A percentile compares a stretch with the other conserved stretches of the same genome.
Conservation (phyloP, 2,113 vertebrate genomes). For the Archilochus colubris region DNA sequence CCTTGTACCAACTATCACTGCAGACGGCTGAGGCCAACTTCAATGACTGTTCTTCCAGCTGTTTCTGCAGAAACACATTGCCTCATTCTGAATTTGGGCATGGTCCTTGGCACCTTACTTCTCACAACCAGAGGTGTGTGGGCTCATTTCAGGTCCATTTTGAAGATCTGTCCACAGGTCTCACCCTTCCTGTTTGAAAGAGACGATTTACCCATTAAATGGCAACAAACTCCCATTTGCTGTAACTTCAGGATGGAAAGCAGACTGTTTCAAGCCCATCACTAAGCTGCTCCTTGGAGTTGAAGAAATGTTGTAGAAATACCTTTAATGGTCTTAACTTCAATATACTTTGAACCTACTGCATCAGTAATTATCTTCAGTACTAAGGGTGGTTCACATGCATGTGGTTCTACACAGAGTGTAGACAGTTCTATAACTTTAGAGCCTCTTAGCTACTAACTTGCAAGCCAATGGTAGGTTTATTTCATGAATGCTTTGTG, state of each 20-base stretch:
- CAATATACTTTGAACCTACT: background rate
- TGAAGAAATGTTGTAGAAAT: background rate
- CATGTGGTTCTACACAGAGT: background rate
- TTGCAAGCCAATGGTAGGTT: background rate
- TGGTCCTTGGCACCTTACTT: background rate
- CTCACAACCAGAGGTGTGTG: background rate
- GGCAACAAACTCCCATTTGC: background rate
- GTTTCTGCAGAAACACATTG: background rate
- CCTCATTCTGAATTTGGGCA: background rate
- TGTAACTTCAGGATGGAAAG: background rate
- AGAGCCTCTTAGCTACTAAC: slow-evolving; percentile 15
- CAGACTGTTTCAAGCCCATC: background rate
- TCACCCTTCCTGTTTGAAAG: background rate
- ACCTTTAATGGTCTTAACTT: background rate
- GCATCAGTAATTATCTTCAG: background rate
- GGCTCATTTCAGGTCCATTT: background rate
- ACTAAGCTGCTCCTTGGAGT: background rate
- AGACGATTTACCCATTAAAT: background rate
- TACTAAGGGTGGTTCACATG: background rate
- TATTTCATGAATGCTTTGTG: background rate
- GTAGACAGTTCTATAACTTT: background rate
- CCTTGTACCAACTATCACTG: background rate
- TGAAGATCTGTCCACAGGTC: background rate
- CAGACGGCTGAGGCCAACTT: background rate
- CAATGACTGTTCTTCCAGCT: background rate